Conservation (phyloP, 2,797 vertebrate species). For the Eupleurogrammus muticus region DNA sequence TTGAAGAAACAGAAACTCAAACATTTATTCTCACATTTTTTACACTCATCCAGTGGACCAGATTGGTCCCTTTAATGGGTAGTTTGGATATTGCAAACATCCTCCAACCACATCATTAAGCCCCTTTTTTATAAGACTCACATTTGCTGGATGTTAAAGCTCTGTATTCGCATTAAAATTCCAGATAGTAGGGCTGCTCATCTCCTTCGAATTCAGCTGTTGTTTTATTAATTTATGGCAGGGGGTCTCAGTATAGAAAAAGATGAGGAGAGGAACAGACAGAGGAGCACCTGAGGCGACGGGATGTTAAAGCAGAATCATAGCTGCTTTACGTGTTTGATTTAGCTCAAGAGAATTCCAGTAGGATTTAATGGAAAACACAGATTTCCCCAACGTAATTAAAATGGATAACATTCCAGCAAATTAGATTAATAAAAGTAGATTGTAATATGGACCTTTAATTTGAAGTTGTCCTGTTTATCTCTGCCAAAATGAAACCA, state of each 20-base stretch:
- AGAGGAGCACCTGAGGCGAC: slow-evolving; percentile 4
- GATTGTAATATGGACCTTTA: background rate
- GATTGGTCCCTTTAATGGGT: no score
- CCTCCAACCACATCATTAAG: background rate
- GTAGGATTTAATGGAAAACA: background rate
- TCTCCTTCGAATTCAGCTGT: slow-evolving; percentile 1
- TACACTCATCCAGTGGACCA: no score
- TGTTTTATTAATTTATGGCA: background rate
- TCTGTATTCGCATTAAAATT: background rate
- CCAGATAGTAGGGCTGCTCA: background rate
- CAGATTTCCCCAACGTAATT: slow-evolving; percentile 1
- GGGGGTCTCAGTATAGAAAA: background rate
- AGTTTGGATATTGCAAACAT: no score
- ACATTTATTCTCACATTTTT: no score
- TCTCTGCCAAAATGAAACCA: no score
- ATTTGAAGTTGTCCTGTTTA: no score
- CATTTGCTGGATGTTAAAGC: background rate
- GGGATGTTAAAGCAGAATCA: background rate
- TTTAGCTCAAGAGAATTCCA: background rate
- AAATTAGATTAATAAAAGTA: no score
- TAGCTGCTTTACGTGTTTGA: background rate
- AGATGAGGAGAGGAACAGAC: background rate
- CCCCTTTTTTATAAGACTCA: slow-evolving; percentile 1
- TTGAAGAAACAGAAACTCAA: no score
- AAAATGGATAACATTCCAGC: no score